phyloP scores from a whole-genome alignment of 2,888 invertebrate genomes.

The Brassicogethes aeneus region DNA sequence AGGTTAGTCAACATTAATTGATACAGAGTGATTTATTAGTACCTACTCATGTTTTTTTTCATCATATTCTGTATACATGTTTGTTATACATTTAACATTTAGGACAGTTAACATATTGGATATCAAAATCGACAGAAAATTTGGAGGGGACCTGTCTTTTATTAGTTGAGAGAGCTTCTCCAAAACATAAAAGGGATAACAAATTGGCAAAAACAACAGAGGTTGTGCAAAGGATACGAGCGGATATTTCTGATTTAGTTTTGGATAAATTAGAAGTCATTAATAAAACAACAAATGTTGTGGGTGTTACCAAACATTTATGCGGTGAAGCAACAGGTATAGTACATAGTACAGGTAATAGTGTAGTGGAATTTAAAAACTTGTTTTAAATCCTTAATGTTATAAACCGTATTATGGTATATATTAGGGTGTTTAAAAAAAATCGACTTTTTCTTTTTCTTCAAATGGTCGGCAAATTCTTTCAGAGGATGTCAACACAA shows the following conservation, averaged over 20 bases:
- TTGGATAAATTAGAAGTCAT: slow-evolving; percentile 48
- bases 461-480: too few species aligned
- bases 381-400: too few species aligned
- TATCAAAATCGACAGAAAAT: slow-evolving; percentile 50
- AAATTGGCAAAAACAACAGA: slow-evolving; percentile 41
- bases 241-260: slow-evolving; percentile 72
- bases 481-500: too few species aligned
- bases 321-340: slow-evolving; percentile 82
- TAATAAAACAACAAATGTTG: slow-evolving; percentile 43
- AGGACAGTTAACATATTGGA: slow-evolving; percentile 74
- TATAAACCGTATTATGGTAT: too few species aligned
- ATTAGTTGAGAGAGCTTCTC: slow-evolving; percentile 69
- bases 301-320: slow-evolving; percentile 80
- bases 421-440: too few species aligned
- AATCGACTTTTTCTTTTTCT: too few species aligned
- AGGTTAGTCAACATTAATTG: slow-evolving; percentile 43
- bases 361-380: too few species aligned
- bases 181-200: slow-evolving; percentile 48
- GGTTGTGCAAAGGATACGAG: slow-evolving; percentile 56
- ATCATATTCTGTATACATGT: neutral
- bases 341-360: slow-evolving; percentile 3
- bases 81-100: too few species aligned
- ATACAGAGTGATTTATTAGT: neutral
- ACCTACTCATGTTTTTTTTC: neutral
- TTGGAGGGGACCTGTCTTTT: slow-evolving; percentile 49